Conservation (phyloP, 2,888 invertebrate species). For the Coremacera marginata region DNA sequence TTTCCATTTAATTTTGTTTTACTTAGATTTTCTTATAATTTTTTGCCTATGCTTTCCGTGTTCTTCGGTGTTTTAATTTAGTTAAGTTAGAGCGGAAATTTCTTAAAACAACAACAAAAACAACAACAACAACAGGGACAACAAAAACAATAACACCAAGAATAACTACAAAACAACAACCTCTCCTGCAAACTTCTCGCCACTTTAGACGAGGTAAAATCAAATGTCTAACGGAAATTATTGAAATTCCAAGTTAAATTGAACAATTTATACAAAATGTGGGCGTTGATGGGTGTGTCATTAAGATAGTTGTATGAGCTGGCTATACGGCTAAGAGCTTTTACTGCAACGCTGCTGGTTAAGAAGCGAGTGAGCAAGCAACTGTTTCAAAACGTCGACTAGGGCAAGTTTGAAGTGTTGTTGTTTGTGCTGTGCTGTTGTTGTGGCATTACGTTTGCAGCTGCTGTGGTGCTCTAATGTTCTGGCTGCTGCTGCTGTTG, state of each 20-base stretch:
- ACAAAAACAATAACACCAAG: neutral
- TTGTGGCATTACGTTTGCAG: neutral
- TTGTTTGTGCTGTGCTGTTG: neutral
- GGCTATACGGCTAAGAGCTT: conserved; percentile 1
- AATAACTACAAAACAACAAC: conserved; percentile 21
- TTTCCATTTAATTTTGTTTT: too few species aligned
- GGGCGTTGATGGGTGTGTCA: conserved; percentile 29
- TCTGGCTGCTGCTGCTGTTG: neutral
- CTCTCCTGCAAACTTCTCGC: conserved; percentile 17
- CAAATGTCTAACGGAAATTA: conserved; percentile 43
- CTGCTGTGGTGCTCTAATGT: neutral
- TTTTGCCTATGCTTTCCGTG: neutral
- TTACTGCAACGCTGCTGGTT: neutral
- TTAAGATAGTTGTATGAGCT: neutral
- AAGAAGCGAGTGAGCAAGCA: neutral
- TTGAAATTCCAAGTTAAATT: conserved; percentile 40
- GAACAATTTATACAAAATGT: conserved; percentile 31
- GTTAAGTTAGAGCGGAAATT: neutral
- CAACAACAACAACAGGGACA: neutral
- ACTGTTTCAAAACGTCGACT: neutral
- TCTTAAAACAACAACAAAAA: neutral
- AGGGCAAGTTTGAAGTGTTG: neutral
- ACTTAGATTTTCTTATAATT: neutral
- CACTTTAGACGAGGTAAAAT: conserved; percentile 34
- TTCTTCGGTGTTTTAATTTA: neutral